phyloP scores from a whole-genome alignment of 37 sponge, comb jelly and placozoan species.

The Cliona cf. orientalis region DNA sequence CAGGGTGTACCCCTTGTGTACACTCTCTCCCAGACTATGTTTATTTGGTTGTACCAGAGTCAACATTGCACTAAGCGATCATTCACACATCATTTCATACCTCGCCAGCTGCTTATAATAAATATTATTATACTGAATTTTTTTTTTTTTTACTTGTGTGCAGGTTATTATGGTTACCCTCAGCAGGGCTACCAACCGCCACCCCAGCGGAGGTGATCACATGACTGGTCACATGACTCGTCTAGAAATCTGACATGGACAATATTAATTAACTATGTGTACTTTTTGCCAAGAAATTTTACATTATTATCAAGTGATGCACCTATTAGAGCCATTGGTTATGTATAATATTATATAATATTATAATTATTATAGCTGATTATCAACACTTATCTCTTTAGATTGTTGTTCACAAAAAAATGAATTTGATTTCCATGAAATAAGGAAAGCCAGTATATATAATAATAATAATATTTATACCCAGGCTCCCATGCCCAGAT shows the following conservation, averaged over 20 bases:
- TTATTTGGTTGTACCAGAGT: too few relatives aligned
- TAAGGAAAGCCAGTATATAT: too few relatives aligned
- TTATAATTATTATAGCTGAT: neutral
- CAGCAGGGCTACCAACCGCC: slow-evolving; percentile 29
- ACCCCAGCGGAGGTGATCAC: slow-evolving; percentile 1
- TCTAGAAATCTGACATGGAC: neutral
- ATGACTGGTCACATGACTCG: slow-evolving; percentile 14
- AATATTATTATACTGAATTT: neutral
- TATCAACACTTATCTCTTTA: neutral
- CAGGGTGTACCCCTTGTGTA: too few relatives aligned
- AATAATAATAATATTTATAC: too few relatives aligned
- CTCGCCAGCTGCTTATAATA: too few relatives aligned
- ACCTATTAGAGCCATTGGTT: neutral
- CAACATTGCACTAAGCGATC: too few relatives aligned
- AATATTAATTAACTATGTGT: too few relatives aligned
- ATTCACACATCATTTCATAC: too few relatives aligned
- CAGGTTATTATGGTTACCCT: neutral
- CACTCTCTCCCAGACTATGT: too few relatives aligned
- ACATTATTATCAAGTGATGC: neutral
- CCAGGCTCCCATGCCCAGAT: too few relatives aligned
- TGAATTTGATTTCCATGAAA: too few relatives aligned
- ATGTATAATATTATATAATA: neutral
- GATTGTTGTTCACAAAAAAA: neutral
- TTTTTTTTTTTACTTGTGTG: neutral
- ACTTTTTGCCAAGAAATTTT: neutral